Evolutionary conservation across 2,113 vertebrate genomes (phyloP).

Genomic region (Psilopsiagon aurifrons): DNA sequence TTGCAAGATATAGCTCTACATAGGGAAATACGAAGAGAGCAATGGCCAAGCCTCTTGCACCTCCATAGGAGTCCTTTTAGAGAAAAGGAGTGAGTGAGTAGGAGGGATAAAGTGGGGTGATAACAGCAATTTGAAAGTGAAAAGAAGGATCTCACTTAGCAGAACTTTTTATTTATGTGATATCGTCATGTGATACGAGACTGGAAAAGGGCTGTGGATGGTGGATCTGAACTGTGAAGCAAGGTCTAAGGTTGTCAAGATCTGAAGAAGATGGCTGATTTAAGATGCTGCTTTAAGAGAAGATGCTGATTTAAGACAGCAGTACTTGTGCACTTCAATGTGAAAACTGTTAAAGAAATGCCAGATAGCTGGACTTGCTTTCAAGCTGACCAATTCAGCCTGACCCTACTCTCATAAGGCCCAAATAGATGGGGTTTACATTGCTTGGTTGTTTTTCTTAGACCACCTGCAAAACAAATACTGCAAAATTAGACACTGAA

Average conservation of each 20-base stretch:
- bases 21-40: background rate
- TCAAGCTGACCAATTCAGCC: background rate
- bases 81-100: background rate
- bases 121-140: background rate
- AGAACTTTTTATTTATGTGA: background rate
- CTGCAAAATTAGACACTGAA: background rate
- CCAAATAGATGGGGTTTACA: background rate
- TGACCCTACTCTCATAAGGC: background rate
- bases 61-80: background rate
- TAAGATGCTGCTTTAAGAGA: background rate
- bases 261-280: background rate
- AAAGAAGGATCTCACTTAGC: background rate
- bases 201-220: background rate
- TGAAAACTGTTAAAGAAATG: background rate
- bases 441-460: background rate
- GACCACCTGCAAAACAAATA: background rate
- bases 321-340: background rate
- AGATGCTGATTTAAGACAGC: background rate
- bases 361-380: background rate
- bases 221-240: background rate
- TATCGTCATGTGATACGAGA: background rate
- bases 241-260: background rate
- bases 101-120: background rate
- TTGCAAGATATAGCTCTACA: background rate
- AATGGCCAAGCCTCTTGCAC: background rate